A percentile compares a stretch with the other conserved stretches of the same genome.
phyloP scores from a whole-genome alignment of 2,888 invertebrate genomes.

The Orthosia gothica region DNA sequence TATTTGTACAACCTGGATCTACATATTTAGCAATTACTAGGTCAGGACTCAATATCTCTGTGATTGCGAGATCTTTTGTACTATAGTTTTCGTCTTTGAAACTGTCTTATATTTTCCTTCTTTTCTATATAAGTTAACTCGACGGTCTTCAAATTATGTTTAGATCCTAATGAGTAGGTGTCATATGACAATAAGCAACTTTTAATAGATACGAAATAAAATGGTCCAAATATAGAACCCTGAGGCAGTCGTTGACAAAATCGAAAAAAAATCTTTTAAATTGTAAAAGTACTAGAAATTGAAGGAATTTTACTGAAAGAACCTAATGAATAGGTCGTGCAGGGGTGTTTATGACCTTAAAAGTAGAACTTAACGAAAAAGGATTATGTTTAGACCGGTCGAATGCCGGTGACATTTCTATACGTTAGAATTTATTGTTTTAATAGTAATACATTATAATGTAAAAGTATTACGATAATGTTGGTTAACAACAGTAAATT shows the following conservation, averaged over 20 bases:
- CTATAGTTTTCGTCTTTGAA: neutral
- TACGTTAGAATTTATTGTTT: neutral
- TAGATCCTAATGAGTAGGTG: neutral
- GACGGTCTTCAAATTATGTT: too few species aligned
- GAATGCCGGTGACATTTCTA: neutral
- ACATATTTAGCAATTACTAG: constrained; percentile 24
- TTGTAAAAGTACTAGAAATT: neutral
- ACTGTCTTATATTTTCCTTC: neutral
- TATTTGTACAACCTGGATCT: constrained; percentile 40
- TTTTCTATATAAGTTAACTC: neutral
- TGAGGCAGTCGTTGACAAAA: neutral
- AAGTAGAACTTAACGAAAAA: neutral
- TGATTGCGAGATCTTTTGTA: neutral
- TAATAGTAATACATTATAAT: neutral
- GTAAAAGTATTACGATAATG: neutral
- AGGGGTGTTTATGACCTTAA: neutral
- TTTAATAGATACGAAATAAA: neutral
- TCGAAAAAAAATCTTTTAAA: neutral
- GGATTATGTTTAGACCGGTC: neutral
- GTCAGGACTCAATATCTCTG: neutral
- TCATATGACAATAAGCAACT: neutral
- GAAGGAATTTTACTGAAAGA: neutral
- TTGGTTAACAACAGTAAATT: constrained; percentile 4
- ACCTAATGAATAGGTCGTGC: neutral
- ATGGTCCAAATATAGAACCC: constrained; percentile 11